A percentile compares a stretch with the other conserved stretches of the same genome.
These are phyloP conservation scores for Nomada fucata DNA, from an alignment of 2,888 invertebrate genomes.

Conservation along the genomic window DNA sequence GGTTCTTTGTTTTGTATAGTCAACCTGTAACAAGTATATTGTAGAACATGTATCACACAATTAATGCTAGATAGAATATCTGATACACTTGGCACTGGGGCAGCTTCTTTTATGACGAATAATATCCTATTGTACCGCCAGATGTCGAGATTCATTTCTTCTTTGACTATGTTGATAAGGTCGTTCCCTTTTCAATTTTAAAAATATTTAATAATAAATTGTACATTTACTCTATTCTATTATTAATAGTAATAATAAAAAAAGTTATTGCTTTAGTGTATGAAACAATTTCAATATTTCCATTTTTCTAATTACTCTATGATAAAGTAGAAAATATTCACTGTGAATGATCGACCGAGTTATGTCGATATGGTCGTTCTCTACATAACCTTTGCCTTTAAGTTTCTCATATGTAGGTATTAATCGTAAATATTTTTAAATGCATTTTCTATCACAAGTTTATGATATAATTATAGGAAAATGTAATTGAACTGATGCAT, in stretches of 20 bases:
- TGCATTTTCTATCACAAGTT: background rate
- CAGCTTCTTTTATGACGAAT: no score
- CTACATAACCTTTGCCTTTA: background rate
- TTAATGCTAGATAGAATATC: slow-evolving; percentile 26
- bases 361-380: background rate
- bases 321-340: background rate
- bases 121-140: background rate
- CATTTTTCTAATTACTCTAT: background rate
- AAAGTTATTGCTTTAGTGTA: background rate
- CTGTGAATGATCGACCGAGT: no score
- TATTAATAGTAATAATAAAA: background rate
- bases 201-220: background rate
- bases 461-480: slow-evolving; percentile 81
- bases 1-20: slow-evolving; percentile 46
- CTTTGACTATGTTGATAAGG: background rate
- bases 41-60: slow-evolving; percentile 29
- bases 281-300: background rate
- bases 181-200: background rate
- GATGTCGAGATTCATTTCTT: slow-evolving; percentile 25
- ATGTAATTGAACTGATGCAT: slow-evolving; percentile 84
- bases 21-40: background rate
- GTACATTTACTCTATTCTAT: background rate
- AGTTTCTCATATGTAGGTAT: background rate
- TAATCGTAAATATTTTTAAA: background rate
- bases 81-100: background rate